Evolutionary conservation across 2,888 invertebrate species (phyloP).

Genomic region (Dastarcus helophoroides): DNA sequence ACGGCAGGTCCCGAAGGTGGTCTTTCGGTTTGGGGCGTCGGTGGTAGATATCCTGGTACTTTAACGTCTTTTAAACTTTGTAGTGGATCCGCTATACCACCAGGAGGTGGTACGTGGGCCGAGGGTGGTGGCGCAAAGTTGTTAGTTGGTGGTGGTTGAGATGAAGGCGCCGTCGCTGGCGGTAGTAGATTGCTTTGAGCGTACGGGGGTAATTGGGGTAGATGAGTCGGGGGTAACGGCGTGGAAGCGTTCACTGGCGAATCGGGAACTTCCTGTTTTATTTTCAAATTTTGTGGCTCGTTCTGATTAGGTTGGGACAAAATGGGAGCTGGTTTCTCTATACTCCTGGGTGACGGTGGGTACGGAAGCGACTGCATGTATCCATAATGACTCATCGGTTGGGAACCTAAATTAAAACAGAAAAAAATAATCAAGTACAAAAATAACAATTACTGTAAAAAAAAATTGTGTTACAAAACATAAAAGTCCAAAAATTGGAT

Average conservation of each 20-base stretch:
- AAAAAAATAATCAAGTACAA: no score
- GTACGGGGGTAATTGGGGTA: conserved; percentile 32
- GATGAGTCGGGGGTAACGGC: conserved; percentile 15
- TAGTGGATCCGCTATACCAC: conserved; percentile 47
- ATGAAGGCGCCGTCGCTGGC: conserved; percentile 9
- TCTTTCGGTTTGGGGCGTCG: conserved; percentile 24
- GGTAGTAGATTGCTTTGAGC: conserved; percentile 19
- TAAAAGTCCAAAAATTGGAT: no score
- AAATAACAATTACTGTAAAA: no score
- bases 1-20: conserved; percentile 50
- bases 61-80: conserved; percentile 71
- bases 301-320: conserved; percentile 34
- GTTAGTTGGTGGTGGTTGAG: conserved; percentile 6
- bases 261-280: conserved; percentile 54
- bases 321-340: conserved; percentile 13
- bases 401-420: no score
- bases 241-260: conserved; percentile 16
- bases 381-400: conserved; percentile 47
- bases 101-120: conserved; percentile 14
- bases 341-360: no score
- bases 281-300: conserved; percentile 62
- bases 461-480: no score
- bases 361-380: no score
- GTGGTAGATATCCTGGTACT: conserved; percentile 35
- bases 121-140: conserved; percentile 21